These are phyloP conservation scores for Halictus ligatus DNA, from an alignment of 2,888 invertebrate genomes.

Conservation along the genomic window DNA sequence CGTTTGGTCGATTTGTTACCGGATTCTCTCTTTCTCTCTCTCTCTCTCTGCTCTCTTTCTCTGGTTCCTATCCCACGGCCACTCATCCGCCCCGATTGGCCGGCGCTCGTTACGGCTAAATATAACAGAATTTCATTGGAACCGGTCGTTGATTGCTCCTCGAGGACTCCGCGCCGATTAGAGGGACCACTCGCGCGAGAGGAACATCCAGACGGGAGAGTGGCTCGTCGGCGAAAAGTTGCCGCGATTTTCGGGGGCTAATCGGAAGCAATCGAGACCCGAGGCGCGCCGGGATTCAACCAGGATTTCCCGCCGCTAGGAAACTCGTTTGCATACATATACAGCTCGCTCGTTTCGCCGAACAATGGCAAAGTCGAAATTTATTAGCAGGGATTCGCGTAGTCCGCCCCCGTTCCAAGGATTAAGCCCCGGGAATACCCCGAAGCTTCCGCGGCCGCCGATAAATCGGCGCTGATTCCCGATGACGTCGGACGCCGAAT, in stretches of 20 bases:
- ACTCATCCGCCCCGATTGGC: conserved; percentile 56
- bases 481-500: not conserved
- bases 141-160: conserved; percentile 54
- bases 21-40: not conserved
- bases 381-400: conserved; percentile 42
- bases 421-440: conserved; percentile 7
- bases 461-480: conserved; percentile 26
- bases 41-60: not conserved
- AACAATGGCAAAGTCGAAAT: conserved; percentile 56
- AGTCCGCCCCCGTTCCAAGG: conserved; percentile 22
- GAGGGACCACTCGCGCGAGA: conserved; percentile 13
- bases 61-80: not conserved
- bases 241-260: conserved; percentile 51
- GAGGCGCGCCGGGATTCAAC: conserved; percentile 11
- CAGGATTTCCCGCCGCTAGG: conserved; percentile 13
- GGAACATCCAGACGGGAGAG: not conserved
- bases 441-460: conserved; percentile 1
- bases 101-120: conserved; percentile 65
- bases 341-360: conserved; percentile 1
- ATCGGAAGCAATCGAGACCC: conserved; percentile 53
- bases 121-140: conserved; percentile 65
- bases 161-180: conserved; percentile 43
- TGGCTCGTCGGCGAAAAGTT: conserved; percentile 43
- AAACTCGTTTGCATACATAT: conserved; percentile 48
- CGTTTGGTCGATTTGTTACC: conserved; percentile 52